A percentile compares a stretch with the other conserved stretches of the same genome.
phyloP scores from a whole-genome alignment of 2,113 vertebrate genomes.

The Spilogale gracilis region DNA sequence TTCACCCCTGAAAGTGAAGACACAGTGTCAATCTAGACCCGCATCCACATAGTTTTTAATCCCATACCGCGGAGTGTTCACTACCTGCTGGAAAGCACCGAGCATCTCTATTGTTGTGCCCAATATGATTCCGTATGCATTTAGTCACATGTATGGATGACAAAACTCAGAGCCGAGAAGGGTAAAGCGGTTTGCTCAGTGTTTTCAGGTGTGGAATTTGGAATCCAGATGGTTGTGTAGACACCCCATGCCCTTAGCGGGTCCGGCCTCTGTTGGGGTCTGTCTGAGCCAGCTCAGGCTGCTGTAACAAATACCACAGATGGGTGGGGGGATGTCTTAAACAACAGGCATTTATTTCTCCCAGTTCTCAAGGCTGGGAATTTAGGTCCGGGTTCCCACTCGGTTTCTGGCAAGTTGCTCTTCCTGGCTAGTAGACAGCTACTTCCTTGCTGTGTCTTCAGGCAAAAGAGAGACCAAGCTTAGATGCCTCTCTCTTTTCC shows the following conservation, averaged over 20 bases:
- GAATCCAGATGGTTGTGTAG: neutral
- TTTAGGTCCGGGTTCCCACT: neutral
- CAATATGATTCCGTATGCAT: neutral
- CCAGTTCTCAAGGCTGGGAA: neutral
- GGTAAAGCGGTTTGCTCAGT: too few relatives aligned
- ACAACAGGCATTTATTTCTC: neutral
- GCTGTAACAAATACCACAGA: neutral
- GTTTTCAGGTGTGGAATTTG: neutral
- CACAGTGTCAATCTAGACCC: neutral
- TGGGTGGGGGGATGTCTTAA: neutral
- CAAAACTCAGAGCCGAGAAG: neutral
- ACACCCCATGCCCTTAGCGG: accelerated
- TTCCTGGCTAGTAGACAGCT: neutral
- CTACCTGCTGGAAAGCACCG: accelerated
- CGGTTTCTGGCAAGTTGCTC: neutral
- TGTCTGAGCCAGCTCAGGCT: neutral
- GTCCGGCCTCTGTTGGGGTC: neutral
- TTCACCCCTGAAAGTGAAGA: neutral
- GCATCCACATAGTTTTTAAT: neutral
- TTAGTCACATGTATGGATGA: neutral
- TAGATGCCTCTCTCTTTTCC: accelerated
- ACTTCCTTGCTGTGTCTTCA: accelerated
- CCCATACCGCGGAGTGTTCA: neutral
- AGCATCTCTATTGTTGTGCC: neutral
- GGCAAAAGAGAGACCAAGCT: neutral